A percentile compares a stretch with the other conserved stretches of the same genome.
Conservation (phyloP, 2,888 invertebrate species). For the Uloborus plumipes region DNA sequence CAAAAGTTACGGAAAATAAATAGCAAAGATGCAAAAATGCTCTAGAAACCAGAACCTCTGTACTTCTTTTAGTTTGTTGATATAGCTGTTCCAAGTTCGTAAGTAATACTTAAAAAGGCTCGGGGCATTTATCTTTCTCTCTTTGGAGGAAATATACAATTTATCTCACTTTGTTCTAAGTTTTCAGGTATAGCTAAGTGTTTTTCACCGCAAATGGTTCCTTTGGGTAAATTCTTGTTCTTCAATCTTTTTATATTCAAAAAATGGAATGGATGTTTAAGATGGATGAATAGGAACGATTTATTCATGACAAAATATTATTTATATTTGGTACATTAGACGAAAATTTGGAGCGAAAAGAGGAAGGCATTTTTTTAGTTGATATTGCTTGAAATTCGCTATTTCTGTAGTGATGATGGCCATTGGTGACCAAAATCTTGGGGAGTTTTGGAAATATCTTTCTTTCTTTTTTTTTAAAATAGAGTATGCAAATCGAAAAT, state of each 20-base stretch:
- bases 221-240: constrained; percentile 8
- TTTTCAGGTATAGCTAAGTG: constrained; percentile 15
- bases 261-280: neutral
- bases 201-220: constrained; percentile 22
- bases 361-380: too few species aligned
- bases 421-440: too few species aligned
- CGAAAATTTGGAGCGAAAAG: too few species aligned
- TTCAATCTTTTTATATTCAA: constrained; percentile 10
- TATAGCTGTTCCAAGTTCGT: constrained; percentile 4
- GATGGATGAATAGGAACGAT: constrained; percentile 2
- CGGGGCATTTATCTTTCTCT: constrained; percentile 19
- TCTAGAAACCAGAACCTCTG: neutral
- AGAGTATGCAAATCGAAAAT: too few species aligned
- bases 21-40: constrained; percentile 18
- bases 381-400: too few species aligned
- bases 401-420: too few species aligned
- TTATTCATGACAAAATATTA: neutral
- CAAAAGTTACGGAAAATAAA: constrained; percentile 2
- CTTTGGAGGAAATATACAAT: constrained; percentile 1
- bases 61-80: constrained; percentile 5
- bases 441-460: too few species aligned
- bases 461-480: too few species aligned
- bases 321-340: too few species aligned
- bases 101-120: constrained; percentile 24
- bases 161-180: constrained; percentile 34